phyloP scores from a whole-genome alignment of 2,888 invertebrate genomes.

The Agrotis puta region DNA sequence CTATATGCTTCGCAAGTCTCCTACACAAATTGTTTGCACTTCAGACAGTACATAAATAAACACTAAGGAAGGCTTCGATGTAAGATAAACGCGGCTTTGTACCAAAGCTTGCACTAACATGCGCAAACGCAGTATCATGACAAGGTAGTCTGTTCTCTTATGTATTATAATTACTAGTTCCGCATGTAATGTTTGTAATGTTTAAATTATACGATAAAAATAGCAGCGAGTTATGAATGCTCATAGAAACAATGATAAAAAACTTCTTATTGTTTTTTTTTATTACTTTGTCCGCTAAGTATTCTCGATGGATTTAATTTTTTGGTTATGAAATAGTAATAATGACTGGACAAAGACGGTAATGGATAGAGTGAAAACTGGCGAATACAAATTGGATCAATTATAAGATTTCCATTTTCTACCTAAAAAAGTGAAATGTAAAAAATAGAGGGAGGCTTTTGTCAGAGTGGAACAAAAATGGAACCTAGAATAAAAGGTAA shows the following conservation, averaged over 20 bases:
- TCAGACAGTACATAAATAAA: conserved; percentile 21
- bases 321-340: no score
- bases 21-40: neutral
- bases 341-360: no score
- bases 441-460: neutral
- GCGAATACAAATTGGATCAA: neutral
- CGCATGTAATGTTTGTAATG: conserved; percentile 33
- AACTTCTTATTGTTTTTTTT: conserved; percentile 34
- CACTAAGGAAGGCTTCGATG: conserved; percentile 35
- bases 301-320: no score
- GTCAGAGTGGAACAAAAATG: neutral
- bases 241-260: conserved; percentile 37
- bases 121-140: conserved; percentile 30
- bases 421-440: neutral
- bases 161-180: conserved; percentile 42
- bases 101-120: conserved; percentile 16
- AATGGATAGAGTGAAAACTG: no score
- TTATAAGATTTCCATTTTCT: neutral
- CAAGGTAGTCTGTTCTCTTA: conserved; percentile 32
- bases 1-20: neutral
- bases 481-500: conserved; percentile 20
- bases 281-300: conserved; percentile 10
- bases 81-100: conserved; percentile 31
- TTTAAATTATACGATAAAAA: conserved; percentile 38
- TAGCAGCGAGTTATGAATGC: conserved; percentile 39